Evolutionary conservation across 2,888 invertebrate genomes (phyloP).

Genomic region (Arenicola marina): DNA sequence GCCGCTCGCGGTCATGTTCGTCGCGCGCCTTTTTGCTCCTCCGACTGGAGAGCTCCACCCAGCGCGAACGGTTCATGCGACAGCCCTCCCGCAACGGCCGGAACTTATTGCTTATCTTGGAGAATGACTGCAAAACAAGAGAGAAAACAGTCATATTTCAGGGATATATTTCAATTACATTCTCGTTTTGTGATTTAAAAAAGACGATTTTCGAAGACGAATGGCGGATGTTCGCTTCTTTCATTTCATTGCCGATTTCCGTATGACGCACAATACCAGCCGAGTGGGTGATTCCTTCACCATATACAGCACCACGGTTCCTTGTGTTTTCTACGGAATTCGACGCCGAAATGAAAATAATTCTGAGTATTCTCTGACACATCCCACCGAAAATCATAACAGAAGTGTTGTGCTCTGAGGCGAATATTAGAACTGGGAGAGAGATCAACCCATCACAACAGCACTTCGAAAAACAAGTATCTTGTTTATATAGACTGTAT

Average conservation of each 20-base stretch:
- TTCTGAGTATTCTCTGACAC: too few species aligned
- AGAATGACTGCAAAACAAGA: conserved; percentile 47
- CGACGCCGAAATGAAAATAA: too few species aligned
- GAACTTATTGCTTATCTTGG: conserved; percentile 62
- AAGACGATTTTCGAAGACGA: neutral
- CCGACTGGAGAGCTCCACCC: conserved; percentile 39
- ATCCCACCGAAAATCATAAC: too few species aligned
- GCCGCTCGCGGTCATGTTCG: neutral
- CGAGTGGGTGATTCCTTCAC: too few species aligned
- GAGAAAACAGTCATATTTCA: neutral
- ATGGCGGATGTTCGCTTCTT: too few species aligned
- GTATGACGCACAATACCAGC: too few species aligned
- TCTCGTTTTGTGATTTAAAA: neutral
- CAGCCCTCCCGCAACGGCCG: conserved; percentile 52
- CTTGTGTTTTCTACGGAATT: too few species aligned
- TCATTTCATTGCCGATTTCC: too few species aligned
- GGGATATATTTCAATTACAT: neutral
- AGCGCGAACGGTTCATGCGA: conserved; percentile 47
- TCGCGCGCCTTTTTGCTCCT: neutral
- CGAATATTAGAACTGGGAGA: neutral
- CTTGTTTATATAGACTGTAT: neutral
- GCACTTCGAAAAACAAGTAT: neutral
- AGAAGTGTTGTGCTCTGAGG: too few species aligned
- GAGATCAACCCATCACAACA: neutral
- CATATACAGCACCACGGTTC: too few species aligned